Base-by-base conservation (phyloP, 1,140 invertebrate species). In the Drosophila suzukii region DNA sequence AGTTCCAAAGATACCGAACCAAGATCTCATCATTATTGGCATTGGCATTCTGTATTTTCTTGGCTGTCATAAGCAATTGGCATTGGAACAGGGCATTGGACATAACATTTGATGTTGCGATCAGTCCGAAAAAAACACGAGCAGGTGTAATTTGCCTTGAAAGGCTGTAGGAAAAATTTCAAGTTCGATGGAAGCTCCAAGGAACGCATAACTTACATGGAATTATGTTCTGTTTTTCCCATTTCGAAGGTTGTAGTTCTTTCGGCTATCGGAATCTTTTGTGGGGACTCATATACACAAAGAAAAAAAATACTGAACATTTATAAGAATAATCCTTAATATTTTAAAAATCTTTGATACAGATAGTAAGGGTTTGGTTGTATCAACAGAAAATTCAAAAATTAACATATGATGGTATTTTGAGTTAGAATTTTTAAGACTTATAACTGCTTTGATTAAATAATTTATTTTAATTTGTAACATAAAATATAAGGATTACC, bases 131-230 rank as follows among this genome's bases (percentile, higher is more conserved):
- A 32, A 17, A 41, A 20, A 55, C 30, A 47, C 66, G 56, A 65
- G 73, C 79, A 88, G 84, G 76, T 88, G 73, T 89, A 83, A 89
- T 83, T 83, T 75, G 79, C 84, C 84, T 81, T 89, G 71, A 59
- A 47, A 39, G 70, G 50, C 57, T 54, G 57, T 65, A 62, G 68
- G 62, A 80, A 66, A 74, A 62, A 38, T 72, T 65, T 81, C 80
- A 89, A 84, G 80, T 68, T 83, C 75, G 65, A 58, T 49, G 66
- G 61, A 75, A 67, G 17, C 65, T 76, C 50, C 78, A 88, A 85
- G 62, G 17, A 79, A 39, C 57, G 44, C 59, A 79, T 79, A 83
- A 83, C 61, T 88, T 80, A 88, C 67, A 72, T 50, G 47, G n/a
- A 51, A 75, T 62, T 56, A 63, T 78, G 43, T 65, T 73, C 63